Conservation (phyloP, 2,113 vertebrate species). For the Chitala chitala region DNA sequence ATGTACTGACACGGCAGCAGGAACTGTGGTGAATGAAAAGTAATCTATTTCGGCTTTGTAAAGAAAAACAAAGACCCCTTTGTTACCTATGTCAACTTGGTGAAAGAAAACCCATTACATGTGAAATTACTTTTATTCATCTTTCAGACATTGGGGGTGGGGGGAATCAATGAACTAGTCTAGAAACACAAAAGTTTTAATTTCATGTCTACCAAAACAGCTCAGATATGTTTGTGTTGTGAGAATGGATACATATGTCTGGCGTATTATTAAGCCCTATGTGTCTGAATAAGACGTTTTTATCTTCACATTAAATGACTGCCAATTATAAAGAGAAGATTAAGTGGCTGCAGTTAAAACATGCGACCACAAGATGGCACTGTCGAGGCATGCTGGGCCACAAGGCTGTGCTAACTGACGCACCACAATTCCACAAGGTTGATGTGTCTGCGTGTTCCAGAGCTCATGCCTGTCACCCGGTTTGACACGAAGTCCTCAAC, state of each 20-base stretch:
- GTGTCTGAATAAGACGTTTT: too few species aligned
- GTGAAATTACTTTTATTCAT: too few species aligned
- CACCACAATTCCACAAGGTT: background rate
- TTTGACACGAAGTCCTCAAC: background rate
- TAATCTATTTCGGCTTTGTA: background rate
- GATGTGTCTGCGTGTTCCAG: too few species aligned
- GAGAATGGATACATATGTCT: too few species aligned
- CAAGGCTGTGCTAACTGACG: background rate
- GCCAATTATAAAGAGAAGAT: background rate
- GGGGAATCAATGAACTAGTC: background rate
- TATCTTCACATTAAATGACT: background rate
- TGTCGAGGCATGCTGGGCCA: background rate
- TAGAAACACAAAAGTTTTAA: background rate
- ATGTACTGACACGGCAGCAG: background rate
- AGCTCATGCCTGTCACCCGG: background rate
- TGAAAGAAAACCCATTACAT: background rate
- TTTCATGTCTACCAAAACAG: background rate
- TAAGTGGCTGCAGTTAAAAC: background rate
- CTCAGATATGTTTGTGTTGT: too few species aligned
- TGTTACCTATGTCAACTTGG: background rate
- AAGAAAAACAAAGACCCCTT: background rate
- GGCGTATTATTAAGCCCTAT: too few species aligned
- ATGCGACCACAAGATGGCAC: background rate
- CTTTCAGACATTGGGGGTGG: too few species aligned
- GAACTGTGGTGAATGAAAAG: background rate